phyloP scores from a whole-genome alignment of 1,140 invertebrate species.

The Trinorchestia longiramus region DNA sequence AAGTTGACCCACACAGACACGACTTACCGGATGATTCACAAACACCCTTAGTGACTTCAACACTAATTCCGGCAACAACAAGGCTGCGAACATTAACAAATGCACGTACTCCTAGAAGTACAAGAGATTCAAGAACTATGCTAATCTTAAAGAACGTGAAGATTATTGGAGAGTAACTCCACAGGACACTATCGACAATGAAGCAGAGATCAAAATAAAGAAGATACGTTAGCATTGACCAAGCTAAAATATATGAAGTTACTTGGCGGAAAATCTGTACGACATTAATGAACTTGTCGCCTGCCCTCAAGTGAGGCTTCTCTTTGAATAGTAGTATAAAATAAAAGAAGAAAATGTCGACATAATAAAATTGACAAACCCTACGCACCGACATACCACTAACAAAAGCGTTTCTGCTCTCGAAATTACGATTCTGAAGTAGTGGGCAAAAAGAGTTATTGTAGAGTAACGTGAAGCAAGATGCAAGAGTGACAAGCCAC shows the following conservation, averaged over 20 bases:
- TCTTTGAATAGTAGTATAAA: background rate
- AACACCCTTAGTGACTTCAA: background rate
- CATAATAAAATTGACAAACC: constrained; percentile 10
- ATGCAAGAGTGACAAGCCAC: background rate
- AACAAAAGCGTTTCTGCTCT: background rate
- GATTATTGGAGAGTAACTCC: background rate
- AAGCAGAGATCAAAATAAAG: constrained; percentile 10
- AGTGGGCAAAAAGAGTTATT: background rate
- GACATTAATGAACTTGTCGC: background rate
- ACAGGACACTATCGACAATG: background rate
- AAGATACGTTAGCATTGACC: background rate
- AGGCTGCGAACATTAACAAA: constrained; percentile 28
- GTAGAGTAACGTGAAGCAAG: background rate
- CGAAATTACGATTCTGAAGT: background rate
- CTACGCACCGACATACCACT: constrained; percentile 37
- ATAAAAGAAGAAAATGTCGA: background rate
- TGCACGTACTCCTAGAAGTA: background rate
- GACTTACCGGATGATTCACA: background rate
- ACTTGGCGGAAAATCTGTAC: background rate
- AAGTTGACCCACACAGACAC: background rate
- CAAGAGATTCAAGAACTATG: constrained; percentile 3
- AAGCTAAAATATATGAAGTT: background rate
- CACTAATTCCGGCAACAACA: background rate
- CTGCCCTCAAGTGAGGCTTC: background rate
- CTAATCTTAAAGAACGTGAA: background rate